Evolutionary conservation across 2,113 vertebrate genomes (phyloP), one percentile per base, ranked within the genome.

Genomic region (Genyomyrus donnyi): DNA sequence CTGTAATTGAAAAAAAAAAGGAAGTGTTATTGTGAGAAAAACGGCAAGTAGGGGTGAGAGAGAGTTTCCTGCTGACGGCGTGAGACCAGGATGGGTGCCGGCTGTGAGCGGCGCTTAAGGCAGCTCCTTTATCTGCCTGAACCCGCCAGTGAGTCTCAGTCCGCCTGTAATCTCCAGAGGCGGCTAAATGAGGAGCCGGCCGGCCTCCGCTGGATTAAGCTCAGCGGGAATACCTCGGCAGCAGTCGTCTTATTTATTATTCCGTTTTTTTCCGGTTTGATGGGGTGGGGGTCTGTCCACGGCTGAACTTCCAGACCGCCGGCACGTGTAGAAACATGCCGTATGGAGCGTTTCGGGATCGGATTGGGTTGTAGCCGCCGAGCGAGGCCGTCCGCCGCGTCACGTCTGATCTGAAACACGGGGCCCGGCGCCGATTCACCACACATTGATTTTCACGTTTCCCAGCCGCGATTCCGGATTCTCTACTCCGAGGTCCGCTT

Each of bases 401-500:
- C 77, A n/a, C 45, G 19, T 49, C 86, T 49, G 21, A 53, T 90
- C 77, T 89, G 88, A 86, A 91, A 80, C 56, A 80, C 88, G 35
- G 45, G 80, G 91, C 92, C 92, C 91, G 92, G 93, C 88, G 90
- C 91, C 17, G 66, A 93, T 93, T 91, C 91, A 91, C 91, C 93
- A 93, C 93, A 49, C 92, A 93, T 93, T 95, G 94, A 95, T 94
- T 92, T 92, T 93, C 92, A 92, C 89, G 91, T 89, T 91, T 93
- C 91, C 92, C 93, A 88, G 88, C 91, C 92, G 92, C 92, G 90
- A 53, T 87, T 48, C 17, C 21, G 93, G 94, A 95, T 93, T 94
- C 92, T 92, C 93, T 92, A 93, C 93, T 92, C 91, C 88, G 91
- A 91, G 89, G 95, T 95, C 93, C 92, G 92, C 95, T 95, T 95